A percentile compares a stretch with the other conserved stretches of the same genome.
Evolutionary conservation across 2,113 vertebrate genomes (phyloP).

Genomic region (Sisor rabdophorus): DNA sequence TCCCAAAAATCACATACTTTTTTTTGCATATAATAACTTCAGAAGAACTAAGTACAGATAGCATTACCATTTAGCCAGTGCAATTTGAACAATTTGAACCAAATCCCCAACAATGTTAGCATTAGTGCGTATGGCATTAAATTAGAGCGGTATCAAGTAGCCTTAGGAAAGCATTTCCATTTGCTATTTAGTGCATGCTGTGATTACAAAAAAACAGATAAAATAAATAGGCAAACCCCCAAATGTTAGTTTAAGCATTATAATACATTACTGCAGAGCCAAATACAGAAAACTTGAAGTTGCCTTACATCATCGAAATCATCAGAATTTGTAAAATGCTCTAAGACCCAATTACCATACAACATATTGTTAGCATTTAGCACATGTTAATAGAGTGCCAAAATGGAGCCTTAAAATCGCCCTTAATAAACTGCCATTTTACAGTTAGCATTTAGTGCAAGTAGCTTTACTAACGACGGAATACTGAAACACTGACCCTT

Average conservation of each 20-base stretch:
- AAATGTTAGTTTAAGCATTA: background rate
- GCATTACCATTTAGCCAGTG: background rate
- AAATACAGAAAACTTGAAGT: background rate
- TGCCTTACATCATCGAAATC: background rate
- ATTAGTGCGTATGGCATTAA: constrained; percentile 29
- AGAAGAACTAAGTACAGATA: no score
- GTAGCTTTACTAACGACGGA: constrained; percentile 37
- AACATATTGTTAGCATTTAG: constrained; percentile 17
- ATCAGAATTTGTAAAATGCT: constrained; percentile 3
- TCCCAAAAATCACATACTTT: no score
- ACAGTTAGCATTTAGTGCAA: constrained; percentile 25
- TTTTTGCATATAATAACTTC: no score
- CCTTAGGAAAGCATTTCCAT: background rate
- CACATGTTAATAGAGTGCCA: constrained; percentile 1
- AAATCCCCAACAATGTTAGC: background rate
- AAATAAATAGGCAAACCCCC: background rate
- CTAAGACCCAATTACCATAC: background rate
- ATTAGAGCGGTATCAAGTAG: background rate
- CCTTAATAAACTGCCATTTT: background rate
- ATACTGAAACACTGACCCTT: constrained; percentile 75
- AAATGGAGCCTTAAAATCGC: background rate
- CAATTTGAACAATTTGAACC: background rate
- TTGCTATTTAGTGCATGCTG: constrained; percentile 30
- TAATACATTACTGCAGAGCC: background rate
- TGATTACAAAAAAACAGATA: constrained; percentile 29